Evolutionary conservation across 2,888 invertebrate species (phyloP).

Genomic region (Melolontha melolontha): DNA sequence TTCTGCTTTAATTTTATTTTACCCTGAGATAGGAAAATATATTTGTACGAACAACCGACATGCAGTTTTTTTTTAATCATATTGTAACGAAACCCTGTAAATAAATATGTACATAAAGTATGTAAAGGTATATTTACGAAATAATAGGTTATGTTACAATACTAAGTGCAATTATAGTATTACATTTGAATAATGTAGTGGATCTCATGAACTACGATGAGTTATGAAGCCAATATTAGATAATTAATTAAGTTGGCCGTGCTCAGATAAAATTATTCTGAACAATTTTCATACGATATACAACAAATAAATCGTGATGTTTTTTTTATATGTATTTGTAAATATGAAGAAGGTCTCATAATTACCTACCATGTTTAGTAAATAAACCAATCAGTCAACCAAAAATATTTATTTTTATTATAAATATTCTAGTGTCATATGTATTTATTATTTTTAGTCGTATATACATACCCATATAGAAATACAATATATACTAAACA

Average conservation of each 20-base stretch:
- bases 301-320: slow-evolving; percentile 44
- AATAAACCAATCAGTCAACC: slow-evolving; percentile 47
- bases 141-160: slow-evolving; percentile 17
- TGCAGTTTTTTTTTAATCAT: slow-evolving; percentile 30
- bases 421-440: slow-evolving; percentile 51
- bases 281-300: slow-evolving; percentile 41
- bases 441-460: slow-evolving; percentile 47
- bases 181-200: slow-evolving; percentile 3
- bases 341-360: slow-evolving; percentile 44
- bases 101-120: neutral
- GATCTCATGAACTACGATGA: slow-evolving; percentile 45
- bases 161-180: slow-evolving; percentile 38
- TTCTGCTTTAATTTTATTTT: slow-evolving; percentile 20
- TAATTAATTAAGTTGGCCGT: slow-evolving; percentile 38
- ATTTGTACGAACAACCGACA: slow-evolving; percentile 21
- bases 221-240: slow-evolving; percentile 23
- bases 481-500: slow-evolving; percentile 51
- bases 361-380: slow-evolving; percentile 53
- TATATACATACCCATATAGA: slow-evolving; percentile 44
- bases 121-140: neutral
- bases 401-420: slow-evolving; percentile 48
- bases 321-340: slow-evolving; percentile 41
- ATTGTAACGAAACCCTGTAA: neutral
- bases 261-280: slow-evolving; percentile 42
- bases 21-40: slow-evolving; percentile 22